Evolutionary conservation across 2,113 vertebrate genomes (phyloP).

Genomic region (Pipa parva): DNA sequence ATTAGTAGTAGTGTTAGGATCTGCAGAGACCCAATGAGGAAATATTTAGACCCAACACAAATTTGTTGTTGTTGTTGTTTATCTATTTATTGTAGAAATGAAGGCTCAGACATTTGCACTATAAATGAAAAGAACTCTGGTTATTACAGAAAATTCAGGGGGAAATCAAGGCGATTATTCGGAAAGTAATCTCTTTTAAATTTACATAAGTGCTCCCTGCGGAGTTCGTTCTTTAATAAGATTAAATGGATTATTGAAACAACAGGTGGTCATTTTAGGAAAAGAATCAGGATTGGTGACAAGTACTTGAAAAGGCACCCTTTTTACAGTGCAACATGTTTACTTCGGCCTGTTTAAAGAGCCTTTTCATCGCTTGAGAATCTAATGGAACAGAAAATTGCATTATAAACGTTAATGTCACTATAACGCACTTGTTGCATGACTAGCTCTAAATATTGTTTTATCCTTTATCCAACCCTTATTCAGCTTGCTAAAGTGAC

Average conservation of each 20-base stretch:
- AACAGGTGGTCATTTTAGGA: neutral
- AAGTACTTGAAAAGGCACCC: conserved; percentile 1
- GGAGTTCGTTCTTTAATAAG: neutral
- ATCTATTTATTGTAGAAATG: too few species aligned
- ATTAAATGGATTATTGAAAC: neutral
- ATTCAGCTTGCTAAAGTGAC: neutral
- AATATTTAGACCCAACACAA: too few species aligned
- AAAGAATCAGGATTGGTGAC: neutral
- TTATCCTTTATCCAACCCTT: neutral
- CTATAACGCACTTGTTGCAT: neutral
- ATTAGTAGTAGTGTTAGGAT: too few species aligned
- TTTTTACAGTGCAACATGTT: neutral
- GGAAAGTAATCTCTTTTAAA: neutral
- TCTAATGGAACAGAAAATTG: neutral
- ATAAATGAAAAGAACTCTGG: too few species aligned
- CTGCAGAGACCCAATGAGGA: too few species aligned
- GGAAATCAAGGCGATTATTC: neutral
- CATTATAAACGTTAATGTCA: neutral
- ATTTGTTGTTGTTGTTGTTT: too few species aligned
- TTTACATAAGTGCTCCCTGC: neutral
- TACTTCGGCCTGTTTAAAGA: neutral
- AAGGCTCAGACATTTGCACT: too few species aligned
- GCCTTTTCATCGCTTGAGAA: neutral
- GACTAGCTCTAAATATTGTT: neutral
- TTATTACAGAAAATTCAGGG: too few species aligned